Percentiles rank a stretch among this genome's conserved stretches.
Evolutionary conservation across 53 echinoderm and acorn worm genomes (phyloP).

Genomic region (Antedon mediterranea): DNA sequence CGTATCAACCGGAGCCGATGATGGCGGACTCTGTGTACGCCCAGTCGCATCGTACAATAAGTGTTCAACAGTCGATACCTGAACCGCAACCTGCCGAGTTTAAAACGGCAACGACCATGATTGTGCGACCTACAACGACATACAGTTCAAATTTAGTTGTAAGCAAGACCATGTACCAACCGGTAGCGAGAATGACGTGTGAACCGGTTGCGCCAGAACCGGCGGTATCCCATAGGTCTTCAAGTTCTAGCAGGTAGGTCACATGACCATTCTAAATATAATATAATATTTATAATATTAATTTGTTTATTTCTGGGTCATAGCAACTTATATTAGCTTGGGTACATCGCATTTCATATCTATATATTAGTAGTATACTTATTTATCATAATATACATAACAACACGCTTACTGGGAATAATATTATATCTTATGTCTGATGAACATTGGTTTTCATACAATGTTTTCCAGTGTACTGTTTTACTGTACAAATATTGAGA

Average conservation of each 20-base stretch:
- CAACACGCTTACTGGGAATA: no score
- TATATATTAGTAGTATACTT: no score
- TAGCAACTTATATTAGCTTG: no score
- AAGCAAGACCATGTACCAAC: conserved; percentile 91
- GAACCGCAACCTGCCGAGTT: conserved; percentile 68
- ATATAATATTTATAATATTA: no score
- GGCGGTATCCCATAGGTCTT: conserved; percentile 36
- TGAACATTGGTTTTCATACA: no score
- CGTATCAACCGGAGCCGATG: conserved; percentile 6
- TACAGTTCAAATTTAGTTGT: conserved; percentile 77
- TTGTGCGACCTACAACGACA: conserved; percentile 52
- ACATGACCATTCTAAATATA: no score
- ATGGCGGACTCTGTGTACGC: conserved; percentile 11
- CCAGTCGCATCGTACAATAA: conserved; percentile 25
- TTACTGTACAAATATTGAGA: no score
- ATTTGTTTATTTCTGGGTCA: no score
- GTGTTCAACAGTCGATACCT: conserved; percentile 21
- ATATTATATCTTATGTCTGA: no score
- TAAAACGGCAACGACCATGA: conserved; percentile 68
- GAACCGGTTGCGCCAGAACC: conserved; percentile 75
- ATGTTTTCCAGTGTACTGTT: no score
- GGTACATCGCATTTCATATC: no score
- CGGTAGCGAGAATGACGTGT: conserved; percentile 88
- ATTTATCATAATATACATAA: no score
- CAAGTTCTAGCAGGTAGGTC: conserved; percentile 43